These are phyloP conservation scores for Noturus placidus DNA, from an alignment of 2,113 vertebrate genomes.

Conservation along the genomic window DNA sequence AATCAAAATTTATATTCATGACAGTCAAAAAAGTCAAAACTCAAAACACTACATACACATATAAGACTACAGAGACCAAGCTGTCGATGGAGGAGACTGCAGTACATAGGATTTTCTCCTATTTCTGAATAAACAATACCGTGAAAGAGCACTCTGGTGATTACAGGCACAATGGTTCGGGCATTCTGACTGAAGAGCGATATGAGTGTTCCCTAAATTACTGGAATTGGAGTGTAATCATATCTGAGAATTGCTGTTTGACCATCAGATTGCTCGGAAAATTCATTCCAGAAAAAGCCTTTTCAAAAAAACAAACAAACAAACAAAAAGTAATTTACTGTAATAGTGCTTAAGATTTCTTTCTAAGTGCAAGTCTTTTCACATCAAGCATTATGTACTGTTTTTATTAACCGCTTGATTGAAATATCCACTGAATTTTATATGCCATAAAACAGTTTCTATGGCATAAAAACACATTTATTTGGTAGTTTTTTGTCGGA, in stretches of 20 bases:
- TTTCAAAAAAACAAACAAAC: neutral
- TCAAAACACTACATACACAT: neutral
- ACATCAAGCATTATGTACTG: neutral
- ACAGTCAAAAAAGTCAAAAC: neutral
- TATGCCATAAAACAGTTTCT: neutral
- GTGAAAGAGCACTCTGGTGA: neutral
- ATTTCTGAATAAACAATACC: neutral
- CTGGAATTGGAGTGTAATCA: conserved; percentile 11
- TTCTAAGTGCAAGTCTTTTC: neutral
- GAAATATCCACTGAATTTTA: neutral
- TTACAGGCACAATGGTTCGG: neutral
- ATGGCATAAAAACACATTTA: neutral
- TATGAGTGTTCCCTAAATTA: conserved; percentile 7
- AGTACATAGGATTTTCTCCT: neutral
- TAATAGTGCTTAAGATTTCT: neutral
- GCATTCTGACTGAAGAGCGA: neutral
- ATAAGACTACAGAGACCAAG: neutral
- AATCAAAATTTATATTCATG: neutral
- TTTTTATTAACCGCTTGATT: neutral
- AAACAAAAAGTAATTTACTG: neutral
- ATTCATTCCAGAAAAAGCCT: neutral
- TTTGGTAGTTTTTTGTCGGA: neutral
- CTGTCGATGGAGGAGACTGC: neutral
- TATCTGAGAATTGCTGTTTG: neutral
- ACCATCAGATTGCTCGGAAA: neutral